Conservation (phyloP, 2,113 vertebrate genomes). For the Platichthys flesus region DNA sequence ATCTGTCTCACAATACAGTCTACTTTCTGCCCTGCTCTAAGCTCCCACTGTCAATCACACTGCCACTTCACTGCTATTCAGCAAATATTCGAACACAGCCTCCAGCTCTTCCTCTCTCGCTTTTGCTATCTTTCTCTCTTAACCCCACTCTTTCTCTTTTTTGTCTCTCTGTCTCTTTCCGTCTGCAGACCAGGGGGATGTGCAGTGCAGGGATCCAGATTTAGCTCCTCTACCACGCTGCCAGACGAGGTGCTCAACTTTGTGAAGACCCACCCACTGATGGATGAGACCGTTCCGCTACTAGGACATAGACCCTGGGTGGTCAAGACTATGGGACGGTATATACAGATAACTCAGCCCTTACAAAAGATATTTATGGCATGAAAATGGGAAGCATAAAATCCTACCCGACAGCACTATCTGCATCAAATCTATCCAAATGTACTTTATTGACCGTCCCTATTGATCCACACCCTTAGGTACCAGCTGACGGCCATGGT, state of each 20-base stretch:
- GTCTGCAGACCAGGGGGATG: conserved; percentile 91
- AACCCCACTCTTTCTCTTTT: conserved; percentile 2
- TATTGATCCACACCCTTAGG: conserved; percentile 70
- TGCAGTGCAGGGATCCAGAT: conserved; percentile 88
- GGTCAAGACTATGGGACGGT: conserved; percentile 89
- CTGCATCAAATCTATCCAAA: neutral
- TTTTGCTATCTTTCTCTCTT: conserved; percentile 1
- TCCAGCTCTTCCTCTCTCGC: conserved; percentile 35
- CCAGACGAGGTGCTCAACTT: conserved; percentile 97
- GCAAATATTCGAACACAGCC: conserved; percentile 54
- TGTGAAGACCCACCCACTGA: conserved; percentile 94
- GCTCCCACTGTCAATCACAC: conserved; percentile 50
- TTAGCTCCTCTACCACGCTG: conserved; percentile 91
- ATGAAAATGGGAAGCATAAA: neutral
- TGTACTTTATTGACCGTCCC: conserved; percentile 1
- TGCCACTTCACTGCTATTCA: conserved; percentile 46
- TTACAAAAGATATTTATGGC: neutral
- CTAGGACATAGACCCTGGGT: conserved; percentile 93
- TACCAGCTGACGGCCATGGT: conserved; percentile 92
- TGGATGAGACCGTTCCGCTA: conserved; percentile 94
- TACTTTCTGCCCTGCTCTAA: conserved; percentile 31
- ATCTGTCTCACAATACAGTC: conserved; percentile 47
- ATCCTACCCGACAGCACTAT: too few relatives aligned
- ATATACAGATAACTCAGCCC: conserved; percentile 19
- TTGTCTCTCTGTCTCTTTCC: neutral